A percentile compares a stretch with the other conserved stretches of the same genome.
phyloP scores from a whole-genome alignment of 2,113 vertebrate genomes.

The Bubo bubo region DNA sequence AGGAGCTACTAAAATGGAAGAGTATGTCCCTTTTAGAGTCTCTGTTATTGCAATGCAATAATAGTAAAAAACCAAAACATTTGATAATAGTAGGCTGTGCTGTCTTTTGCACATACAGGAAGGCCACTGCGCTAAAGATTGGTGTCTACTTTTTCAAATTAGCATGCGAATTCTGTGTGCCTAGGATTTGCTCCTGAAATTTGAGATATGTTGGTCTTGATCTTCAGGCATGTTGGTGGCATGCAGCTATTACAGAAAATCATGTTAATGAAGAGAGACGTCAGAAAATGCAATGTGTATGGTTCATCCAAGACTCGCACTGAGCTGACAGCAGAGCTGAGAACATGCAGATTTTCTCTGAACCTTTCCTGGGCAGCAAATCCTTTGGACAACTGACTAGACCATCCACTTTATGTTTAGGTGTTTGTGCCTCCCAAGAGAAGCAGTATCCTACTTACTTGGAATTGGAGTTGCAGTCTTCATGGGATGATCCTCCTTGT shows the following conservation, averaged over 20 bases:
- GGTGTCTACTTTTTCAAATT: not conserved
- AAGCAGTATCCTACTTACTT: not conserved
- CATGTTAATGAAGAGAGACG: not conserved
- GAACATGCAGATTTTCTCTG: not conserved
- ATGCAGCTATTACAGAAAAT: not conserved
- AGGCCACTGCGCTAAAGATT: not conserved
- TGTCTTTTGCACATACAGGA: not conserved
- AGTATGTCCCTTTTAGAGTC: not conserved
- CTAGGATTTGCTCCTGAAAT: not conserved
- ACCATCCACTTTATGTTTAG: not conserved
- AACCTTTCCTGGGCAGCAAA: not conserved
- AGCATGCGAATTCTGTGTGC: not conserved
- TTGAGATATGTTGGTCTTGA: not conserved
- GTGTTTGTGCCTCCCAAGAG: not conserved
- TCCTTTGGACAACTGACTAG: not conserved
- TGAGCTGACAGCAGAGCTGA: not conserved
- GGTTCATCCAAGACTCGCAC: rapidly evolving
- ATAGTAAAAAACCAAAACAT: not conserved
- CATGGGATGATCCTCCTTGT: not conserved
- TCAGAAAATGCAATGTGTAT: not conserved
- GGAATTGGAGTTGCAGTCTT: not conserved
- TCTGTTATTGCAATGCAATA: not conserved
- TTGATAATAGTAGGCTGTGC: not conserved
- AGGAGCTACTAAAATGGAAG: not conserved
- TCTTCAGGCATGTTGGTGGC: not conserved